Conservation (phyloP, 2,888 invertebrate genomes). For the Tanaodytes sp. region DNA sequence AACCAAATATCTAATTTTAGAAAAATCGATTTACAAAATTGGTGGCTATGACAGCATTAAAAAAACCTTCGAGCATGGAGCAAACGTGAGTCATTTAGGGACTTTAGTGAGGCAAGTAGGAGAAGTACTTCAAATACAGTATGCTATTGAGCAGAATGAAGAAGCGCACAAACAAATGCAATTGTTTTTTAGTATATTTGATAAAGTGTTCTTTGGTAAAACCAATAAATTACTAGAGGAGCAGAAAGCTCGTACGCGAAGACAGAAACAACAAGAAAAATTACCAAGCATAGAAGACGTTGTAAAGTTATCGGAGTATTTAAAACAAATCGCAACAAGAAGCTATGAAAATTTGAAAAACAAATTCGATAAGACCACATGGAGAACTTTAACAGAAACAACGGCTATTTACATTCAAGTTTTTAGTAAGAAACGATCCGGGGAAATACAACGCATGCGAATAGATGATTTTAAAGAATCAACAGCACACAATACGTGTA, state of each 20-base stretch:
- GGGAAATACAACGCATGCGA: constrained; percentile 8
- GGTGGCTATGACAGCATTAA: constrained; percentile 4
- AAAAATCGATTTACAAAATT: constrained; percentile 4
- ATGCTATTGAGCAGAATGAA: constrained; percentile 9
- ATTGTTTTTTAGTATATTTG: constrained; percentile 19
- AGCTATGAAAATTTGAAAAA: neutral
- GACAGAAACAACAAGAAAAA: constrained; percentile 24
- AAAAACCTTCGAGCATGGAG: constrained; percentile 14
- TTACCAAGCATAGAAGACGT: constrained; percentile 2
- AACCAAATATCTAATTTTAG: constrained; percentile 13
- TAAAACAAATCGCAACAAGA: neutral
- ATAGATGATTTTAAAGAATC: neutral
- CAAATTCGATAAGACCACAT: neutral
- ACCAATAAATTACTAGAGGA: constrained; percentile 11
- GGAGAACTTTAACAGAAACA: constrained; percentile 1
- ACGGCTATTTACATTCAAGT: constrained; percentile 15
- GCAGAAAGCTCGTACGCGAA: neutral
- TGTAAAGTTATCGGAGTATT: neutral
- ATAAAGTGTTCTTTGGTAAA: constrained; percentile 7
- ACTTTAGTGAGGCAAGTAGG: constrained; percentile 8
- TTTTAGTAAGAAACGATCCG: constrained; percentile 16
- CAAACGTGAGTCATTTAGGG: constrained; percentile 16
- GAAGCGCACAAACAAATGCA: constrained; percentile 18
- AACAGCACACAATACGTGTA: neutral
- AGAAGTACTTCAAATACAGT: constrained; percentile 8